Base-by-base conservation (phyloP, 1,140 invertebrate genomes). In the Magallana angulata region DNA sequence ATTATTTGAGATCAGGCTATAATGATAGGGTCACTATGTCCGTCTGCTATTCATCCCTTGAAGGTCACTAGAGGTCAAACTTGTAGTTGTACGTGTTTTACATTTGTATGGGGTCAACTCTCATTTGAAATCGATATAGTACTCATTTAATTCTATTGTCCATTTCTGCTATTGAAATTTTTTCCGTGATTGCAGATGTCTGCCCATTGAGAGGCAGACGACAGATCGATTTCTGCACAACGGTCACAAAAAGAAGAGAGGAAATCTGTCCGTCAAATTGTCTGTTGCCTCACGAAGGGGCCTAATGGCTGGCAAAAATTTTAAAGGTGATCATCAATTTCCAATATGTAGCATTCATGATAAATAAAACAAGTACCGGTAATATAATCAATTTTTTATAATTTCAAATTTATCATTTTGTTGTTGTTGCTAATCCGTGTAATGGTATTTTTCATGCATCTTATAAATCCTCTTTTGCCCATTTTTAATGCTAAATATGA, bases 51-150 rank as follows among this genome's bases (percentile, higher is more conserved):
- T 36, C 24, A 76, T 30, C 12, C 68, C 16, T 11, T 11, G 8
- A 18, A 36, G 68, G 68, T 76, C 18, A 76, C 68, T 12, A 76
- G 68, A 76, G 68, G 68, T 76, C 24, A 76, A 8, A 76, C 11
- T 36, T 76, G 68, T 30, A 30, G 24, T 30, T 76, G 24, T 76
- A 18, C 68, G 30, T 30, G 68, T 76, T 76, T 36, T 30, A 76
- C 68, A 76, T 76, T 76, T 30, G 36, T 76, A 76, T 30, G 36
- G 68, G 24, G 68, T 76, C 68, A 76, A 76, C 14, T 76, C 24
- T 76, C 68, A 76, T 76, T 71, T 76, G 68, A 76, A 76, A 76
- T 76, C 68, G 68, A 76, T 76, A 76, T 76, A 76, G 68, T 76
- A 76, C 68, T 76, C 24, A 76, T 76, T 76, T 36, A 76, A 76